Percentiles rank a stretch among this genome's conserved stretches.
Evolutionary conservation across 2,888 invertebrate genomes (phyloP).

Genomic region (Labia minor): DNA sequence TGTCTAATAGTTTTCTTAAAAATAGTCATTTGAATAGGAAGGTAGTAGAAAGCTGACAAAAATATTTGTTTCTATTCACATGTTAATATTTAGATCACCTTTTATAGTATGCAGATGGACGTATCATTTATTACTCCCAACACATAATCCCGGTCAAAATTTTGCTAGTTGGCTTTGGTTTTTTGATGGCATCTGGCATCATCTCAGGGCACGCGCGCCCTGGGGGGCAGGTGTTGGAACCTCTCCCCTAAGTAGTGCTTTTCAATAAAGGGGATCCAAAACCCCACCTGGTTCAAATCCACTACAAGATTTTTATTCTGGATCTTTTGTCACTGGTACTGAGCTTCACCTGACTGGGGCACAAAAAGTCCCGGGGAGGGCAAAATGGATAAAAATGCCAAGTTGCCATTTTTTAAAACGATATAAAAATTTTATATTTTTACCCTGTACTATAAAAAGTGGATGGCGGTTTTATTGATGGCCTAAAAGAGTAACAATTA

Average conservation of each 20-base stretch:
- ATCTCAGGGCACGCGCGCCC: neutral
- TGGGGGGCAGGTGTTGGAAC: neutral
- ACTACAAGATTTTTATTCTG: slow-evolving; percentile 8
- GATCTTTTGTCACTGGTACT: neutral
- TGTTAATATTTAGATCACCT: too few species aligned
- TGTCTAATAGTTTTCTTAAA: too few species aligned
- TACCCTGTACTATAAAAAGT: too few species aligned
- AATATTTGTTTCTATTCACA: too few species aligned
- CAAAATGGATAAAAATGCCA: neutral
- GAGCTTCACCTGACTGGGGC: neutral
- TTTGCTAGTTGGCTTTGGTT: neutral
- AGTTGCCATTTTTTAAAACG: neutral
- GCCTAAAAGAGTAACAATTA: too few species aligned
- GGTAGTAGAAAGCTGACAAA: too few species aligned
- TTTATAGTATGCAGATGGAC: too few species aligned
- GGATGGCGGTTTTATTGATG: neutral
- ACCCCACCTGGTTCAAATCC: slow-evolving; percentile 4
- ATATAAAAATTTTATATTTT: neutral
- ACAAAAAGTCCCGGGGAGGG: neutral
- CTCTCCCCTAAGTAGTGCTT: neutral
- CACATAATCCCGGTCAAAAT: neutral
- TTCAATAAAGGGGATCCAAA: neutral
- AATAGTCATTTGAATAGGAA: too few species aligned
- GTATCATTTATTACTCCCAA: too few species aligned
- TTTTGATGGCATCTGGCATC: neutral